These are phyloP conservation scores for Eristalis pertinax DNA, from an alignment of 2,888 invertebrate genomes.

Conservation along the genomic window DNA sequence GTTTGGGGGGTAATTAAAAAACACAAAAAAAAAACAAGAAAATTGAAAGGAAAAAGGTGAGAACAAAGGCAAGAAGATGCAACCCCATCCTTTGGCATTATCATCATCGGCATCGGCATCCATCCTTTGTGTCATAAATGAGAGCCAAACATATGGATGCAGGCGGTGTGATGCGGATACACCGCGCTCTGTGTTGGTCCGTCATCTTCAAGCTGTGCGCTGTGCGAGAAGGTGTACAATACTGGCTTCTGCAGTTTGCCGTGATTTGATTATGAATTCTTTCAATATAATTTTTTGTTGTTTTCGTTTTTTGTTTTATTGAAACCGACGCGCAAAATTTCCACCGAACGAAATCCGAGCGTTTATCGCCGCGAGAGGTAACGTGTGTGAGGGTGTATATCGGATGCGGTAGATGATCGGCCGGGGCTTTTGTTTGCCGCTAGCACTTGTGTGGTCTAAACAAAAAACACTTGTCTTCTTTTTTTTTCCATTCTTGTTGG, in stretches of 20 bases:
- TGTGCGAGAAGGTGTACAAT: conserved; percentile 54
- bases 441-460: conserved; percentile 61
- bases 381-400: conserved; percentile 42
- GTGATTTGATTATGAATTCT: conserved; percentile 55
- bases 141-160: conserved; percentile 62
- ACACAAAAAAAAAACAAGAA: neutral
- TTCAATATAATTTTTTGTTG: neutral
- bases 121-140: conserved; percentile 70
- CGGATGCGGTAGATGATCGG: conserved; percentile 44
- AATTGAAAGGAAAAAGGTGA: conserved; percentile 54
- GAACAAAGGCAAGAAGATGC: conserved; percentile 64
- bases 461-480: neutral
- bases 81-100: neutral
- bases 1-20: conserved; percentile 43
- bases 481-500: too few relatives aligned
- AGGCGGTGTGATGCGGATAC: conserved; percentile 36
- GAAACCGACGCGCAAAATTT: conserved; percentile 70
- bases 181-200: neutral
- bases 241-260: conserved; percentile 28
- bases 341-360: conserved; percentile 67
- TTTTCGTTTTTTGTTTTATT: conserved; percentile 32
- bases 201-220: neutral
- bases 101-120: conserved; percentile 18
- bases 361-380: conserved; percentile 42
- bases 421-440: conserved; percentile 56